phyloP scores from a whole-genome alignment of 2,113 vertebrate species.

The Rhea pennata region DNA sequence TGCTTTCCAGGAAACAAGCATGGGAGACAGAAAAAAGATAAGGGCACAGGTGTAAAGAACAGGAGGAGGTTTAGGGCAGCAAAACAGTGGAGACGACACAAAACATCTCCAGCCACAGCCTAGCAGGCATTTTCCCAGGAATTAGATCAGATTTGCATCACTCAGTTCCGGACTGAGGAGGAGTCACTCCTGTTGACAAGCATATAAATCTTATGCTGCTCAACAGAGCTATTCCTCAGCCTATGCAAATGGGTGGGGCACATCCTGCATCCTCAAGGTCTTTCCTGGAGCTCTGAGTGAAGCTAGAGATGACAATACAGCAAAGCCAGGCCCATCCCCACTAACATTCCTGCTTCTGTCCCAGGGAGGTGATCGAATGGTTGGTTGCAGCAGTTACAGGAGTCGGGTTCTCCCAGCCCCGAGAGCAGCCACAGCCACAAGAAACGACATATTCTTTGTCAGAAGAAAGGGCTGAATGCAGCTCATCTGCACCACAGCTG shows the following conservation, averaged over 20 bases:
- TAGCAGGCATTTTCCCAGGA: not conserved
- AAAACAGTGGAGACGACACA: not conserved
- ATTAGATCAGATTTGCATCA: not conserved
- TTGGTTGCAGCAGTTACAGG: slow-evolving; percentile 79
- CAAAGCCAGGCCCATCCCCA: not conserved
- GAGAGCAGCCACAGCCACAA: not conserved
- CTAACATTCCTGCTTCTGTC: slow-evolving; percentile 34
- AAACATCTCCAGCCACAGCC: not conserved
- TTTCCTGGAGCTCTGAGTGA: not conserved
- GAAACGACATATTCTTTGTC: not conserved
- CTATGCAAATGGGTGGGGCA: not conserved
- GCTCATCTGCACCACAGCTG: not conserved
- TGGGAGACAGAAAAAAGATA: not conserved
- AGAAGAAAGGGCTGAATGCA: not conserved
- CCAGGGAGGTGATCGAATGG: slow-evolving; percentile 90
- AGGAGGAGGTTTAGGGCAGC: not conserved
- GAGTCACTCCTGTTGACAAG: not conserved
- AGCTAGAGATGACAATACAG: not conserved
- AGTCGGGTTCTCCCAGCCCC: not conserved
- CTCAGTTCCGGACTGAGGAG: not conserved
- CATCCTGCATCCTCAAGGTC: not conserved
- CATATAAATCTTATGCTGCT: not conserved
- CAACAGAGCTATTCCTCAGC: not conserved
- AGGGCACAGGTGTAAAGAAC: not conserved
- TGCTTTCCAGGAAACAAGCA: not conserved